Evolutionary conservation across 1,140 invertebrate genomes (phyloP), one percentile per base, ranked within the genome.

Genomic region (Venturia canescens): DNA sequence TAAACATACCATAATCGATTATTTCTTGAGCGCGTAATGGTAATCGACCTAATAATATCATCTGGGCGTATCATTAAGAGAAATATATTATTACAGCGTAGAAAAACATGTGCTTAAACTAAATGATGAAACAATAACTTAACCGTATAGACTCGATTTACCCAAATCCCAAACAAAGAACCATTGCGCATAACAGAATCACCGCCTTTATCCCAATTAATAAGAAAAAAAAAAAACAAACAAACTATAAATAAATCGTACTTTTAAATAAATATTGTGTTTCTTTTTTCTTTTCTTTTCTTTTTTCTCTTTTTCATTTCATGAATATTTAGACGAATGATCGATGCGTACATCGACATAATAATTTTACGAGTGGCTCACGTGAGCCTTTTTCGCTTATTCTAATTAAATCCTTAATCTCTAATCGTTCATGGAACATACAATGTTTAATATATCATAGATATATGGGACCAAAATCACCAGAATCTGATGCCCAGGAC

Each of bases 381-480:
- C 88, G 79, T 89, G 87, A 91, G 88, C 78, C 87, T 82, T 80
- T 81, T 57, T 76, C 63, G 63, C 27, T 82, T 84, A 85, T 81
- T 79, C 77, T 21, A 63, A 60, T 70, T 34, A n/a, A 44, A 78
- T 27, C 21, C 79, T 81, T 84, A 81, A 83, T 85, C 82, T 83
- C 85, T 89, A 89, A 88, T 94, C 93, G 96, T 97, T 97, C 96
- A 97, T 96, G 96, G 96, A 97, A 97, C 96, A 95, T 97, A 97
- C 96, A 92, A 92, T 92, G 92, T 93, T 93, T 94, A 95, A 97
- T 97, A 97, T 97, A 97, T 97, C 96, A 97, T 97, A 97, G 96
- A 97, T 97, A 97, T 97, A 97, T 97, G 96, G 96, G 96, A 96
- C 94, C 95, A 94, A 96, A 95, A 94, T 95, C 88, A 91, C 91